Percentiles rank a stretch among this genome's conserved stretches.
phyloP scores from a whole-genome alignment of 2,113 vertebrate genomes.

The Odontophorus gujanensis region DNA sequence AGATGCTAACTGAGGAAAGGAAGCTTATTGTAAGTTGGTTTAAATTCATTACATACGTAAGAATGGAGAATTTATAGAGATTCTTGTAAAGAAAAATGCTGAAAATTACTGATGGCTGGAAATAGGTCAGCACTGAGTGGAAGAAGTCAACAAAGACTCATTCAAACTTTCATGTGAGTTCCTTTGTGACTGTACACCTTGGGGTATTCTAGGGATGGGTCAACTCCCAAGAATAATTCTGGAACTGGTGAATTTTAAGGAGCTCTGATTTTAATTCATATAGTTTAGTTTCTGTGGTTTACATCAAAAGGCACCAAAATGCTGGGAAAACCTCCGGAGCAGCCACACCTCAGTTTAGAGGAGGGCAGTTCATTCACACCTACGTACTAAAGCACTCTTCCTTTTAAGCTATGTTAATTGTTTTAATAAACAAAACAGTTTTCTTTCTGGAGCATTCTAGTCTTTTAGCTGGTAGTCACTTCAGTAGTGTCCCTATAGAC shows the following conservation, averaged over 20 bases:
- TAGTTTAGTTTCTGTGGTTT: constrained; percentile 70
- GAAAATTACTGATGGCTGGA: neutral
- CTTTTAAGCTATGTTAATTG: constrained; percentile 54
- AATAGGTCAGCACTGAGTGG: constrained; percentile 37
- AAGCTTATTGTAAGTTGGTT: neutral
- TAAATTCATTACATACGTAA: neutral
- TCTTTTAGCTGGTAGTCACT: neutral
- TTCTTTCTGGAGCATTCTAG: constrained; percentile 12
- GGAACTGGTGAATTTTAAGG: constrained; percentile 68
- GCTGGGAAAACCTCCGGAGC: constrained; percentile 69
- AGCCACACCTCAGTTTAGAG: constrained; percentile 60
- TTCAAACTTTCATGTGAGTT: constrained; percentile 56
- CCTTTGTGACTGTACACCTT: constrained; percentile 63
- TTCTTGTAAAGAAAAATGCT: neutral
- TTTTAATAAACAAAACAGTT: constrained; percentile 67
- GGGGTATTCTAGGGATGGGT: constrained; percentile 51
- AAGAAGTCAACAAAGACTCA: constrained; percentile 59
- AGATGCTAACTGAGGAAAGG: neutral
- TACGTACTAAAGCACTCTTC: constrained; percentile 37
- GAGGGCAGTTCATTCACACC: constrained; percentile 60
- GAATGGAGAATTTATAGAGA: neutral
- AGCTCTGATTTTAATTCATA: constrained; percentile 61
- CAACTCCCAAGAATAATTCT: constrained; percentile 58
- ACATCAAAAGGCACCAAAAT: constrained; percentile 70
- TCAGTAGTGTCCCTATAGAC: neutral